Conservation (phyloP, 2,797 vertebrate genomes). For the Sebastes taczanowskii region DNA sequence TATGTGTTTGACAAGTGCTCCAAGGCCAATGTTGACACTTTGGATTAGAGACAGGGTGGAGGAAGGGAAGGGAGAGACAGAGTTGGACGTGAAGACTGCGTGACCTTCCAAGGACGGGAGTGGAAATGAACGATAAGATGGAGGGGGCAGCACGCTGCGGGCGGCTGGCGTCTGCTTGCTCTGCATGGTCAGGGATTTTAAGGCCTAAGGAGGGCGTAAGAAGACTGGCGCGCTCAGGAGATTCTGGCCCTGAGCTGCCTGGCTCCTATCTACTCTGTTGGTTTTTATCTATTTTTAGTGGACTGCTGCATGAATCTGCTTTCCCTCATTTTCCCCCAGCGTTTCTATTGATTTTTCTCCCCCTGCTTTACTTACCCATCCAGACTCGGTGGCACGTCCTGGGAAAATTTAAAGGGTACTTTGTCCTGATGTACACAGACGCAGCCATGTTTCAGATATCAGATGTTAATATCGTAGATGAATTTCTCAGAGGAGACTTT, state of each 20-base stretch:
- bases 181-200: constrained; percentile 38
- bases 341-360: constrained; percentile 48
- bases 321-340: constrained; percentile 39
- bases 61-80: constrained; percentile 1
- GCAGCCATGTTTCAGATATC: constrained; percentile 52
- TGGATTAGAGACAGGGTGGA: constrained; percentile 29
- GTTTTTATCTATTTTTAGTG: constrained; percentile 62
- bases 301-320: constrained; percentile 48
- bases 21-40: constrained; percentile 65
- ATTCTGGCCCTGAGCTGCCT: constrained; percentile 26
- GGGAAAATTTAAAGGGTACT: constrained; percentile 48
- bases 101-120: constrained; percentile 61
- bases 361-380: constrained; percentile 24
- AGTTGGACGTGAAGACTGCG: constrained; percentile 18
- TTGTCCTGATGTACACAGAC: constrained; percentile 34
- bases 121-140: constrained; percentile 48
- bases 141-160: background rate
- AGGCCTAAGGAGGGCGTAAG: constrained; percentile 17
- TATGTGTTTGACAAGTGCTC: constrained; percentile 54
- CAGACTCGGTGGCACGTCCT: constrained; percentile 32
- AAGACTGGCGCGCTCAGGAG: constrained; percentile 17
- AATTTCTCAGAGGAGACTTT: constrained; percentile 52
- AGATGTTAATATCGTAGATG: constrained; percentile 61
- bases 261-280: constrained; percentile 29
- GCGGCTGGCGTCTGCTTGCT: background rate